A percentile compares a stretch with the other conserved stretches of the same genome.
These are phyloP conservation scores for Gadus chalcogrammus DNA, from an alignment of 2,113 vertebrate species.

Conservation along the genomic window DNA sequence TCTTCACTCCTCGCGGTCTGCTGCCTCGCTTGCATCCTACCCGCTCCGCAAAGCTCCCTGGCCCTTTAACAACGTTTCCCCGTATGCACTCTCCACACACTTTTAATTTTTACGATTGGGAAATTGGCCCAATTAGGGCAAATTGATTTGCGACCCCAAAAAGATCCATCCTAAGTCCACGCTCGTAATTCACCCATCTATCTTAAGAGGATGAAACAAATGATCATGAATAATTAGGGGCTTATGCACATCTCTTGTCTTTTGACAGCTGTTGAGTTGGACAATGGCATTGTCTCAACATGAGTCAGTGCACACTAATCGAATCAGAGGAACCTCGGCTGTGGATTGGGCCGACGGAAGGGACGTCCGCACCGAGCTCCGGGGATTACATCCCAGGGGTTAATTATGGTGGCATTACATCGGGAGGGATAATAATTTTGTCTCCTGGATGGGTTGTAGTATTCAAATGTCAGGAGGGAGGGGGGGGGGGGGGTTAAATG, in stretches of 20 bases:
- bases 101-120: conserved; percentile 37
- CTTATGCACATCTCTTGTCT: conserved; percentile 45
- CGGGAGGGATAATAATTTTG: conserved; percentile 42
- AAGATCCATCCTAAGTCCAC: conserved; percentile 18
- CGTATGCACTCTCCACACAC: conserved; percentile 15
- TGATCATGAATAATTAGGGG: conserved; percentile 65
- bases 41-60: background rate
- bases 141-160: conserved; percentile 13
- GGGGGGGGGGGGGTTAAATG: conserved; percentile 24
- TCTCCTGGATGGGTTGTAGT: conserved; percentile 42
- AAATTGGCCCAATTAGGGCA: conserved; percentile 39
- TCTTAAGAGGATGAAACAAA: conserved; percentile 56
- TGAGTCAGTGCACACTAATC: conserved; percentile 62
- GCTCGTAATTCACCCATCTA: conserved; percentile 45
- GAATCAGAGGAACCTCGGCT: conserved; percentile 56
- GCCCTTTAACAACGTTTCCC: conserved; percentile 20
- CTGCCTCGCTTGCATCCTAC: background rate
- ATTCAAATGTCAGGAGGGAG: conserved; percentile 16
- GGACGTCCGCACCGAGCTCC: conserved; percentile 58
- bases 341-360: conserved; percentile 50
- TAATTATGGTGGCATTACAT: conserved; percentile 62
- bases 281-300: conserved; percentile 49
- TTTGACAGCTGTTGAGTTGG: conserved; percentile 67
- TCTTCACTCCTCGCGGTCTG: background rate
- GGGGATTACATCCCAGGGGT: conserved; percentile 57